These are phyloP conservation scores for Macroramphosus scolopax DNA, from an alignment of 2,797 vertebrate species.

Conservation along the genomic window DNA sequence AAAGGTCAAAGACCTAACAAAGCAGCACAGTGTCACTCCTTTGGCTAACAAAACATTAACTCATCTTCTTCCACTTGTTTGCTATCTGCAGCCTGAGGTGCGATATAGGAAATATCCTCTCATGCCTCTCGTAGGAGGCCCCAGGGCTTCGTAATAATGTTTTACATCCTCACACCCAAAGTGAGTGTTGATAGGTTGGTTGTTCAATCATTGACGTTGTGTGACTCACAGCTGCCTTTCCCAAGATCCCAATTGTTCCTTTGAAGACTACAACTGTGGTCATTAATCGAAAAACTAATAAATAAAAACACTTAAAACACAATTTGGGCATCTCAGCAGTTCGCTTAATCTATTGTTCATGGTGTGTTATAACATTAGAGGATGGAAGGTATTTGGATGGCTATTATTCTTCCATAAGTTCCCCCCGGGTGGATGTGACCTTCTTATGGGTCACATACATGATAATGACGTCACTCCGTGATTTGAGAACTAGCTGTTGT, in stretches of 20 bases:
- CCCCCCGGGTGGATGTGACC: constrained; percentile 14
- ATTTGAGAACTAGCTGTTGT: constrained; percentile 11
- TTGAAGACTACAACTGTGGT: not conserved
- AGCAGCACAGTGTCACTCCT: constrained; percentile 36
- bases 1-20: too few relatives aligned
- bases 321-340: too few relatives aligned
- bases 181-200: constrained; percentile 46
- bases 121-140: constrained; percentile 42
- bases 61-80: constrained; percentile 69
- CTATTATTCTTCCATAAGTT: constrained; percentile 26
- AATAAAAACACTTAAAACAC: too few relatives aligned
- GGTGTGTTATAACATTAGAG: not conserved
- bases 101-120: constrained; percentile 61
- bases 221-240: constrained; percentile 63
- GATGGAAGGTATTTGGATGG: constrained; percentile 6
- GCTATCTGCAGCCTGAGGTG: constrained; percentile 31
- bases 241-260: constrained; percentile 4
- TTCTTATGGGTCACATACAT: constrained; percentile 25
- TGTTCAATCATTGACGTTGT: constrained; percentile 25
- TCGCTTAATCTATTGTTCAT: too few relatives aligned
- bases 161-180: too few relatives aligned
- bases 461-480: constrained; percentile 29
- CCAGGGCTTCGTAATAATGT: too few relatives aligned
- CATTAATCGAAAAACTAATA: not conserved
- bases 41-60: constrained; percentile 68